Base-by-base conservation (phyloP, 2,797 vertebrate species). In the Babyrousa celebensis region DNA sequence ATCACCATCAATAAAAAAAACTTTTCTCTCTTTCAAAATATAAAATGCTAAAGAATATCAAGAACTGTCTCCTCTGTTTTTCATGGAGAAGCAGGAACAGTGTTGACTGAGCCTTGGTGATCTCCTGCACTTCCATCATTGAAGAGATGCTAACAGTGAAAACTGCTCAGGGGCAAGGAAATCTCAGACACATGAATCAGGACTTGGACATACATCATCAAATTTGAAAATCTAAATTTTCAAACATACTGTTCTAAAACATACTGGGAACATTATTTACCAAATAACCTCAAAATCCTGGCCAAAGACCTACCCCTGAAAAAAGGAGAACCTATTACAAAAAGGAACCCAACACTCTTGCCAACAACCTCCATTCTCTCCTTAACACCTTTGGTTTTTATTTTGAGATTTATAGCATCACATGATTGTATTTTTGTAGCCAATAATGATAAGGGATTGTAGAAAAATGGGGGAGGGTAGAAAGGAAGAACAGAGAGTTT, bases 201-300 rank as follows among this genome's bases (percentile, higher is more conserved):
- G 36, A 60, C 65, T 52, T 25, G 20, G 70, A 10, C 1, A 48
- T 20, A 21, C 20, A 23, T 82, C 72, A 79, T 72, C 84, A 63
- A 17, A 58, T 10, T 29, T 65, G n/a, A 60, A 94, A 60, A 87
- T 56, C 21, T 40, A 85, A 88, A 56, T 14, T 48, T 48, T 48
- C 43, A 48, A 48, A 48, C 43, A 48, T 48, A 48, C 12, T 79
- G 11, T 52, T 88, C 12, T 88, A 48, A 85, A 85, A 17, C 67
- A 60, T 74, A 20, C 12, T 91, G 70, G 40, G 79, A 91, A 70
- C 27, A 3, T 68, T 27, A 91, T 92, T 85, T 77, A 74, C 32
- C 21, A 29, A 67, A 43, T 68, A 79, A 80, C 27, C 74, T 70
- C 27, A 84, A 25, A 75, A 56, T 71, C 36, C n/a, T 79, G 36